Evolutionary conservation across 2,113 vertebrate genomes (phyloP).

Genomic region (Psephotus haematonotus): DNA sequence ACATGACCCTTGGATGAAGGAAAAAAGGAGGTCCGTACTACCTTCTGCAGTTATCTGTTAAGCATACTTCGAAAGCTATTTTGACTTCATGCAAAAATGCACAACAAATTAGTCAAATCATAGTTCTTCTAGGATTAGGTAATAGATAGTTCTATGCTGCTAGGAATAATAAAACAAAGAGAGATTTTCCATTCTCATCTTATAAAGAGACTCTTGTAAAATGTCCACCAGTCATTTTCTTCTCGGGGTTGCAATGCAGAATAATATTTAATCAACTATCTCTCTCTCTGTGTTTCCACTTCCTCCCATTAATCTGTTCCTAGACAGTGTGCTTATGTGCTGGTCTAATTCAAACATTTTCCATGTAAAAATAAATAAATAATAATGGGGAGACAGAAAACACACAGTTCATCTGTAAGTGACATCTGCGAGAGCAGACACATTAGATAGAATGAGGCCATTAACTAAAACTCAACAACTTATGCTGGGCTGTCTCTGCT

Average conservation of each 20-base stretch:
- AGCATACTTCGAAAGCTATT: not conserved
- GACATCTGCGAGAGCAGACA: constrained; percentile 16
- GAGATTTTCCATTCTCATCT: not conserved
- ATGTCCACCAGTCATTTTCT: not conserved
- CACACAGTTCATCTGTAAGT: constrained; percentile 13
- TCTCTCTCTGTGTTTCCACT: not conserved
- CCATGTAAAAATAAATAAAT: not conserved
- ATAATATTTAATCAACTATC: not conserved
- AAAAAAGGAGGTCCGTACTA: not conserved
- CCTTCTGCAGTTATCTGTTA: not conserved
- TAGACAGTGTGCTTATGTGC: constrained; percentile 12
- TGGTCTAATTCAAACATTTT: constrained; percentile 26
- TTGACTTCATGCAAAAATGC: not conserved
- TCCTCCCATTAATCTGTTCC: not conserved
- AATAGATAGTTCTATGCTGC: not conserved
- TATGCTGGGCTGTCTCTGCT: constrained; percentile 13
- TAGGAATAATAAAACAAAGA: not conserved
- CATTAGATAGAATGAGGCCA: constrained; percentile 37
- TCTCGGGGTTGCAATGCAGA: not conserved
- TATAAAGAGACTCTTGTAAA: not conserved
- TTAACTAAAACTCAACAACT: constrained; percentile 50
- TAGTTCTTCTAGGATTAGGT: not conserved
- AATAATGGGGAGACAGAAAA: not conserved
- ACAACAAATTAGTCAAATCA: not conserved
- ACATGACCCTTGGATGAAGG: not conserved